Base-by-base conservation (phyloP, 2,797 vertebrate genomes). In the Hoplostethus mediterraneus region DNA sequence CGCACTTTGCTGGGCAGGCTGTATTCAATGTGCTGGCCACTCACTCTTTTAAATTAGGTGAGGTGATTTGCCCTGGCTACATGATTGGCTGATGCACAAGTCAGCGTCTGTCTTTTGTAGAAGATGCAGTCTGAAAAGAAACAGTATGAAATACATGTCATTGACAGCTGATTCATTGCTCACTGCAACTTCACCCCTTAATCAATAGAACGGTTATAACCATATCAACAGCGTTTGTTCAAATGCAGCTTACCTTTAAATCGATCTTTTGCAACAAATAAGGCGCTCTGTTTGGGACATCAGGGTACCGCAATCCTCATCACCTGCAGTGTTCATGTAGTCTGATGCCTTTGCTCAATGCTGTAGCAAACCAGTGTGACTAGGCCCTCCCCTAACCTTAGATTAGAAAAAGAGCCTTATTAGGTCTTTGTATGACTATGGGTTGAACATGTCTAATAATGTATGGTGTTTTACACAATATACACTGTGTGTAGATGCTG, bases 321-420 rank as follows among this genome's bases (percentile, higher is more conserved):
- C 61, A 30, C 49, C 38, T 12, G 10, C 73, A 79, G 65, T 28
- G 25, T 65, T 33, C 70, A 10, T 53, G 51, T 3, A 63, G 53
- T 69, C 61, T 63, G 56, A 64, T 51, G 52, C 9, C 68, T 75
- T 67, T 49, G 69, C 56, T 62, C 62, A 60, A 45, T 74, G 61
- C 64, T 31, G 71, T 12, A 53, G 53, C 62, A 48, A 38, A 49
- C 66, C 31, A 59, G 3, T 62, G 57, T 74, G 64, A 68, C 54
- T 66, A 61, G 45, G 58, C 30, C 79, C 81, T 64, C 79, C 87
- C 73, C 59, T 58, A 54, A 36, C 67, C 63, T 67, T 31, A 42
- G 62, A 67, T 61, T 14, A 21, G 76, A 45, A 58, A 72, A 80
- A 81, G 13, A 45, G 5, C 13, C 40, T 42, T 12, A 42, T 5